A percentile compares a stretch with the other conserved stretches of the same genome.
phyloP scores from a whole-genome alignment of 2,888 invertebrate species.

The Trissolcus brochymenae region DNA sequence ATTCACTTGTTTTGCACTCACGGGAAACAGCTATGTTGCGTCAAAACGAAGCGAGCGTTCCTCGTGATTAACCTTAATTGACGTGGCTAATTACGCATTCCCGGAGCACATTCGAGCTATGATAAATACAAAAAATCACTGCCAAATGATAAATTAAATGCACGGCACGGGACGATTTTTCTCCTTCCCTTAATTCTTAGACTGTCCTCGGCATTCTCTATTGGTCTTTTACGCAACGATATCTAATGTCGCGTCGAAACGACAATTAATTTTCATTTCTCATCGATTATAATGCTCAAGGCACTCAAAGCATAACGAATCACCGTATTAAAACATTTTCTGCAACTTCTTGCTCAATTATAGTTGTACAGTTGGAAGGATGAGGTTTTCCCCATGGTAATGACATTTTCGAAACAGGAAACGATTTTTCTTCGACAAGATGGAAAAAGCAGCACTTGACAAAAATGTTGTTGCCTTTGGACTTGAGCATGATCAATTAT shows the following conservation, averaged over 20 bases:
- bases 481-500: no score
- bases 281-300: slow-evolving; percentile 61
- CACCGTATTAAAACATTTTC: slow-evolving; percentile 18
- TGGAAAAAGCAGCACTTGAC: neutral
- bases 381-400: no score
- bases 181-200: slow-evolving; percentile 50
- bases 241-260: slow-evolving; percentile 49
- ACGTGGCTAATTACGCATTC: slow-evolving; percentile 62
- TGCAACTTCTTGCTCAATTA: slow-evolving; percentile 24
- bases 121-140: slow-evolving; percentile 27
- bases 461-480: no score
- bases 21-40: slow-evolving; percentile 5
- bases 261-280: slow-evolving; percentile 70
- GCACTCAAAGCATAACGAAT: slow-evolving; percentile 35
- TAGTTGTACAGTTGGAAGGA: neutral
- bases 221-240: slow-evolving; percentile 61
- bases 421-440: neutral
- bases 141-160: slow-evolving; percentile 45
- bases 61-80: slow-evolving; percentile 63
- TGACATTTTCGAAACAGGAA: slow-evolving; percentile 4
- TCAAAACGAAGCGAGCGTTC: slow-evolving; percentile 9
- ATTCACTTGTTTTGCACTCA: slow-evolving; percentile 4
- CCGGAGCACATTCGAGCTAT: slow-evolving; percentile 55
- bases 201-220: slow-evolving; percentile 62
- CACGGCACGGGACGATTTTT: slow-evolving; percentile 54